Conservation (phyloP, 2,113 vertebrate genomes). For the Penelope pileata region DNA sequence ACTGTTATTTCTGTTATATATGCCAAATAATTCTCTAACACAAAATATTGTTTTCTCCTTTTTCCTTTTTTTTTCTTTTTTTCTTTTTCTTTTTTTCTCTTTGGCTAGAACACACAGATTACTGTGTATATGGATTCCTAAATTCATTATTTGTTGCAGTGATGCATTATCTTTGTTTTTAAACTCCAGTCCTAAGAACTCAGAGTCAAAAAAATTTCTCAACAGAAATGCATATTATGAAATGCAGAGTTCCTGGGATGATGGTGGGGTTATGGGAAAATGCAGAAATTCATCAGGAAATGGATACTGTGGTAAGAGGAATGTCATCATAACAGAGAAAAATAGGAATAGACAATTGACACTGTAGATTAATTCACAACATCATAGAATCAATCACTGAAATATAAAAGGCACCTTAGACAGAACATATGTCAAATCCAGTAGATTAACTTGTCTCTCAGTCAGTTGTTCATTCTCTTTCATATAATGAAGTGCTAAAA, state of each 20-base stretch:
- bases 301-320: background rate
- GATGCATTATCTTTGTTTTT: too few species aligned
- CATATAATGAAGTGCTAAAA: background rate
- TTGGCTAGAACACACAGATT: background rate
- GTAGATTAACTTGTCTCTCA: background rate
- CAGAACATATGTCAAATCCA: background rate
- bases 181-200: background rate
- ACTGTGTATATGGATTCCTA: background rate
- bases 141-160: background rate
- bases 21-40: background rate
- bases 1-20: background rate
- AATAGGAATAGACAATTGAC: slow-evolving; percentile 38
- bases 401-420: slow-evolving; percentile 2
- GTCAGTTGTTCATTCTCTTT: background rate
- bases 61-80: background rate
- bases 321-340: slow-evolving; percentile 5
- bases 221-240: background rate
- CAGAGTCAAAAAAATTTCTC: background rate
- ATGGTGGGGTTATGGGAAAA: too few species aligned
- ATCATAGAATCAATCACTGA: slow-evolving; percentile 10
- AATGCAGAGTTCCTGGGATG: background rate
- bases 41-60: too few species aligned
- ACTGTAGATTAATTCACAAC: slow-evolving; percentile 31
- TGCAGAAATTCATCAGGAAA: background rate
- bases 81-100: background rate